Evolutionary conservation across 2,888 invertebrate genomes (phyloP).

Genomic region (Parthenolecanium corni): DNA sequence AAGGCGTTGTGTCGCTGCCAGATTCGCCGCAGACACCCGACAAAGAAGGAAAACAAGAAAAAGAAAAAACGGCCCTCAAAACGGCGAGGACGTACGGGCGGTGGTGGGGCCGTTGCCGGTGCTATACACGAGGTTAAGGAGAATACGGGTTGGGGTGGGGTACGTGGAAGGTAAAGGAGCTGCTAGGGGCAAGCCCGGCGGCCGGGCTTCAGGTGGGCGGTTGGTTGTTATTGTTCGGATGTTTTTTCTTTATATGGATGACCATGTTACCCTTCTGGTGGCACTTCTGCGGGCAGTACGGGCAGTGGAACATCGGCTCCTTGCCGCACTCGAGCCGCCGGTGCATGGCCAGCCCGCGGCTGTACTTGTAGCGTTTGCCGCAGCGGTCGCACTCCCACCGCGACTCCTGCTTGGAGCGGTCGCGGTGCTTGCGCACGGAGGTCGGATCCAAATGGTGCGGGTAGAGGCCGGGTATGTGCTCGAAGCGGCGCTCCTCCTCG

Average conservation of each 20-base stretch:
- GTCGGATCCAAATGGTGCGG: constrained; percentile 31
- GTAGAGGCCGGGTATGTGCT: constrained; percentile 31
- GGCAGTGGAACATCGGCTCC: constrained; percentile 45
- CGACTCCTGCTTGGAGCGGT: constrained; percentile 31
- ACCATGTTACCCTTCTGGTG: constrained; percentile 34
- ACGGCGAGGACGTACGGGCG: too few species aligned
- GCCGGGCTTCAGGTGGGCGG: constrained; percentile 11
- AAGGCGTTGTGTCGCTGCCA: too few species aligned
- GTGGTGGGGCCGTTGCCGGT: too few species aligned
- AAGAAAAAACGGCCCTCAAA: too few species aligned
- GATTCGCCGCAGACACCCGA: too few species aligned
- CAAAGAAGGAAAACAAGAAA: too few species aligned
- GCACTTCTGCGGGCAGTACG: constrained; percentile 39
- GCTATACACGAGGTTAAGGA: too few species aligned
- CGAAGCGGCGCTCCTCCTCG: constrained; percentile 31
- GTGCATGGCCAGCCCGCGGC: constrained; percentile 33
- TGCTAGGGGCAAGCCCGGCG: too few species aligned
- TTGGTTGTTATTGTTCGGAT: constrained; percentile 29
- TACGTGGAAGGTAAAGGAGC: too few species aligned
- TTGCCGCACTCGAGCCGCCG: constrained; percentile 39
- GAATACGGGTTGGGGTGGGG: too few species aligned
- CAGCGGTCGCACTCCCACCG: constrained; percentile 33
- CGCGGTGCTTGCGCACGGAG: constrained; percentile 30
- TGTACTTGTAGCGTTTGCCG: constrained; percentile 33
- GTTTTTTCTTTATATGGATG: constrained; percentile 33